Base-by-base conservation (phyloP, 2,113 vertebrate species). In the Oophaga pumilio region DNA sequence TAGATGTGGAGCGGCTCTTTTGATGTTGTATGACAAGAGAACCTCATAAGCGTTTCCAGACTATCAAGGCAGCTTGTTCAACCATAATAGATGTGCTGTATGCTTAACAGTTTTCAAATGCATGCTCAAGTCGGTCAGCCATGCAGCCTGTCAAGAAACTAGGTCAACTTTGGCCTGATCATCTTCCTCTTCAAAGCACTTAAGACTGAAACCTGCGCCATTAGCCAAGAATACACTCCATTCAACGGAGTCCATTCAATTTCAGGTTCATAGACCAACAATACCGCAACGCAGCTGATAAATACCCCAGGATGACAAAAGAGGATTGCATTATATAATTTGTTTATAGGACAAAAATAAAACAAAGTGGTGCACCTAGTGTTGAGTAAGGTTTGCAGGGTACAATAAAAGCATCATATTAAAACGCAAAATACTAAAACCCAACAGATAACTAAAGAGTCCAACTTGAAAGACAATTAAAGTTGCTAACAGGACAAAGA, bases 11-110 rank as follows among this genome's bases (percentile, higher is more conserved):
- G 60, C 57, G 28, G 60, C n/a, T 53, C 76, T 68, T 82, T 13
- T 79, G 76, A 86, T 69, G 85, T 57, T 43, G 13, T 57, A 53
- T 28, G 7, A 90, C 79, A 66, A 12, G 0, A 0, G 28, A 76
- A 78, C n/a, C 17, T 68, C 66, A 7, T 8, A 89, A 89, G 66
- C 56, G 86, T 83, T 86, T 90, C 33, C 76, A 88, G 84, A 43
- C 80, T 59, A 60, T 73, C 76, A 2, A 43, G 60, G 24, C 24
- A 8, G 89, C 85, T 22, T 89, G 52, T 73, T 89, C 79, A 89
- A 81, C 50, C 69, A n/a, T n/a, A 74, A 57, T 69, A 79, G 2
- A 43, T 28, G 24, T 76, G 80, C 20, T 57, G 22, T 2, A 87
- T 6, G 26, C 60, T 66, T 90, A 83, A 91, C 28, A 89, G 5